Evolutionary conservation across 2,888 invertebrate species (phyloP).

Genomic region (Sinohyriopsis cumingii): DNA sequence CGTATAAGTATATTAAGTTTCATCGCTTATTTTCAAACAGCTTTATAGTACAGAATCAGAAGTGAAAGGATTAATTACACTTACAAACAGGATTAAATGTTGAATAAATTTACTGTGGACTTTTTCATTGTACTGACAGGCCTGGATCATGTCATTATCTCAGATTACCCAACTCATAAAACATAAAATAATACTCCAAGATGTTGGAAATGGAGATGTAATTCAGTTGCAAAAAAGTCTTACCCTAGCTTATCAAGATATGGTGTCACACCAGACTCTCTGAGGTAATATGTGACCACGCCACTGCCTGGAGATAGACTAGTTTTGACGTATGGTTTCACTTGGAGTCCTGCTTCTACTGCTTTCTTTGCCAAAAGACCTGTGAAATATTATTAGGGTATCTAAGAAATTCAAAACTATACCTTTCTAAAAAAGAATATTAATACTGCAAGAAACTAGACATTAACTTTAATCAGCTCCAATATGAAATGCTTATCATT

Average conservation of each 20-base stretch:
- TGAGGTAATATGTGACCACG: slow-evolving; percentile 91
- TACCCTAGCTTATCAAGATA: slow-evolving; percentile 86
- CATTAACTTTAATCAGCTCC: not conserved
- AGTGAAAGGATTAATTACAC: too few relatives aligned
- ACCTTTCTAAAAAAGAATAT: not conserved
- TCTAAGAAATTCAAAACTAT: slow-evolving; percentile 2
- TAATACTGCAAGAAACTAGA: not conserved
- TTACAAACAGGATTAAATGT: too few relatives aligned
- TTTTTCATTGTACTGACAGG: too few relatives aligned
- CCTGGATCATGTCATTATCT: too few relatives aligned
- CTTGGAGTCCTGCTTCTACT: slow-evolving; percentile 89
- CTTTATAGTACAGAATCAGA: too few relatives aligned
- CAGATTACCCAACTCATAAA: too few relatives aligned
- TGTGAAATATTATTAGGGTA: slow-evolving; percentile 23
- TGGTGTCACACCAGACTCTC: slow-evolving; percentile 93
- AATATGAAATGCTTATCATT: not conserved
- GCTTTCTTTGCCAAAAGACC: slow-evolving; percentile 92
- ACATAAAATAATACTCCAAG: too few relatives aligned
- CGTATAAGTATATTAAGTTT: too few relatives aligned
- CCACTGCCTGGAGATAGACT: slow-evolving; percentile 96
- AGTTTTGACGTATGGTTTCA: slow-evolving; percentile 96
- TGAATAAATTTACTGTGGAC: too few relatives aligned
- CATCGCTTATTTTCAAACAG: too few relatives aligned
- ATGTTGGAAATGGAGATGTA: too few relatives aligned
- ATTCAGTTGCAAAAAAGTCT: slow-evolving; percentile 8